phyloP scores from a whole-genome alignment of 1,140 invertebrate species.

The Solenopsis invicta region DNA sequence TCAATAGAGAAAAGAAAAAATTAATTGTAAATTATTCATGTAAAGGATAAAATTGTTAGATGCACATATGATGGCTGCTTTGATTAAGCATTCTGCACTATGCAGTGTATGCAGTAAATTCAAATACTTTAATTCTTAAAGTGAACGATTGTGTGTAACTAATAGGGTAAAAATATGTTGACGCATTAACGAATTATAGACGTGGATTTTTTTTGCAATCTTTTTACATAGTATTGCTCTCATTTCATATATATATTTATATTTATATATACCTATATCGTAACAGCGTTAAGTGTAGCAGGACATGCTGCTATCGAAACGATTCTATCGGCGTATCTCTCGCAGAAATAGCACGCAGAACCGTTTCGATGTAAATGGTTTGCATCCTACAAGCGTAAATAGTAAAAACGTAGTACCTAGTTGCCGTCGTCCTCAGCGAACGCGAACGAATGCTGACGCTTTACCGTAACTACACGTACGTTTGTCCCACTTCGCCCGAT shows the following conservation, averaged over 20 bases:
- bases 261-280: background rate
- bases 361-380: slow-evolving; percentile 45
- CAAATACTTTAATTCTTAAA: background rate
- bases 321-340: slow-evolving; percentile 49
- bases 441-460: slow-evolving; percentile 31
- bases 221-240: slow-evolving; percentile 26
- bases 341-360: slow-evolving; percentile 40
- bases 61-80: background rate
- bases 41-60: background rate
- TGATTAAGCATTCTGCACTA: background rate
- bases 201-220: background rate
- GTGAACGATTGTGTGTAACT: background rate
- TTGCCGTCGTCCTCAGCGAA: slow-evolving; percentile 12
- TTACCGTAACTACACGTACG: slow-evolving; percentile 47
- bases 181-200: background rate
- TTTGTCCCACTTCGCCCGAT: slow-evolving; percentile 17
- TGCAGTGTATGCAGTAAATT: background rate
- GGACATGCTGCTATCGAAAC: slow-evolving; percentile 18
- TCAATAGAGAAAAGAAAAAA: background rate
- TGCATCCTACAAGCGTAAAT: slow-evolving; percentile 61
- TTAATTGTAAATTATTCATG: background rate
- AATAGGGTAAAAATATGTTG: background rate
- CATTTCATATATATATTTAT: background rate
- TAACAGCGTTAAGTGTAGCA: slow-evolving; percentile 17
- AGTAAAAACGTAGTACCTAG: slow-evolving; percentile 52